phyloP scores from a whole-genome alignment of 2,888 invertebrate species.

The Lasioglossum calceatum region DNA sequence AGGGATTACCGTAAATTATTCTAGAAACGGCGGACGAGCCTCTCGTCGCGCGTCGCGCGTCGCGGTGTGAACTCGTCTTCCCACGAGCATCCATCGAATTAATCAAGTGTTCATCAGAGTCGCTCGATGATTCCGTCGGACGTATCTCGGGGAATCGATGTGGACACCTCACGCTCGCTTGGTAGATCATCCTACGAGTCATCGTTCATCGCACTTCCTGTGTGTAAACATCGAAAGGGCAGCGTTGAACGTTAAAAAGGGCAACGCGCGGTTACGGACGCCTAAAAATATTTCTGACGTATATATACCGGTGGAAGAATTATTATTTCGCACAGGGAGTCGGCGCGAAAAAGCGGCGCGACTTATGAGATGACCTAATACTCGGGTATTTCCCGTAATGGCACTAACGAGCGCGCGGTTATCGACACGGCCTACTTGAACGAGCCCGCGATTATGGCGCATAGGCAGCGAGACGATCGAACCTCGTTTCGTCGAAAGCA shows the following conservation, averaged over 20 bases:
- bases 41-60: too few relatives aligned
- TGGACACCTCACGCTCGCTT: background rate
- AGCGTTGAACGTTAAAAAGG: background rate
- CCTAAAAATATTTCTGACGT: background rate
- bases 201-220: background rate
- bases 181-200: background rate
- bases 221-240: background rate
- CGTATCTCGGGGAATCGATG: background rate
- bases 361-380: background rate
- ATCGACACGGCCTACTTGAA: slow-evolving; percentile 20
- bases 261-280: background rate
- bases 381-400: slow-evolving; percentile 5
- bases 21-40: background rate
- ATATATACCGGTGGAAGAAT: background rate
- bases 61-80: slow-evolving; percentile 1
- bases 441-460: background rate
- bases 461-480: background rate
- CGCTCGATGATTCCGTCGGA: slow-evolving; percentile 8
- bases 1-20: background rate
- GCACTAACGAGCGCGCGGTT: slow-evolving; percentile 9
- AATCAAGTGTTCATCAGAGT: slow-evolving; percentile 17
- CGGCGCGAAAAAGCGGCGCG: background rate
- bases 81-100: slow-evolving; percentile 2
- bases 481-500: background rate
- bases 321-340: background rate